Evolutionary conservation across 2,113 vertebrate species (phyloP).

Genomic region (Megatriorchis doriae): DNA sequence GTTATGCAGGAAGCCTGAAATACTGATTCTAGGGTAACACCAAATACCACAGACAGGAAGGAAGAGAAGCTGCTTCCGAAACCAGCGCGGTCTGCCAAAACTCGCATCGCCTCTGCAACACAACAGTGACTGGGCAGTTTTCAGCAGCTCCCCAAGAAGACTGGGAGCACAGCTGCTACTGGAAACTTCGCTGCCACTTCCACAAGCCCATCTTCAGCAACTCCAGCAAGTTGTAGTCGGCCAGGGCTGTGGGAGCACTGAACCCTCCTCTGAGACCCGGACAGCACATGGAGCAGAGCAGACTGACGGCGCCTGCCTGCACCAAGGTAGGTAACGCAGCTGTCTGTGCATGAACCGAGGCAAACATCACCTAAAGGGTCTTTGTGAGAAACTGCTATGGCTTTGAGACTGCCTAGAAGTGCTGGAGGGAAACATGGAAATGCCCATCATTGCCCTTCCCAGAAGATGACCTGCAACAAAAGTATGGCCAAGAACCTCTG

Average conservation of each 20-base stretch:
- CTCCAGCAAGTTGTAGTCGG: background rate
- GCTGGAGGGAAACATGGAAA: background rate
- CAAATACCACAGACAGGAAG: fast-evolving
- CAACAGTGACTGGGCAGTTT: background rate
- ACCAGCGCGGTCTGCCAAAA: background rate
- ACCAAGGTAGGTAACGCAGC: background rate
- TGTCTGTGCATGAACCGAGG: background rate
- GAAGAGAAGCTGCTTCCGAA: background rate
- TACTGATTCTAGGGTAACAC: background rate
- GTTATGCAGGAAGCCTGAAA: fast-evolving
- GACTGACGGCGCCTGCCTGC: background rate
- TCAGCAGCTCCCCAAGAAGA: background rate
- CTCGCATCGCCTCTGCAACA: fast-evolving
- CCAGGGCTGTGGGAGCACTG: fast-evolving
- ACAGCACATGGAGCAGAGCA: background rate
- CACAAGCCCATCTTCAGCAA: background rate
- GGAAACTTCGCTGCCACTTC: background rate
- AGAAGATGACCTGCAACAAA: background rate
- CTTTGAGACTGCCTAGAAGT: background rate
- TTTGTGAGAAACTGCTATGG: background rate
- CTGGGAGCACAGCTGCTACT: background rate
- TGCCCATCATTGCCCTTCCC: background rate
- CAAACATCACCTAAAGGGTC: background rate
- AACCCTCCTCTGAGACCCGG: background rate
- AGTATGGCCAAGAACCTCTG: background rate